These are phyloP conservation scores for Tetranychus piercei DNA, from an alignment of 2,888 invertebrate species.

Conservation along the genomic window DNA sequence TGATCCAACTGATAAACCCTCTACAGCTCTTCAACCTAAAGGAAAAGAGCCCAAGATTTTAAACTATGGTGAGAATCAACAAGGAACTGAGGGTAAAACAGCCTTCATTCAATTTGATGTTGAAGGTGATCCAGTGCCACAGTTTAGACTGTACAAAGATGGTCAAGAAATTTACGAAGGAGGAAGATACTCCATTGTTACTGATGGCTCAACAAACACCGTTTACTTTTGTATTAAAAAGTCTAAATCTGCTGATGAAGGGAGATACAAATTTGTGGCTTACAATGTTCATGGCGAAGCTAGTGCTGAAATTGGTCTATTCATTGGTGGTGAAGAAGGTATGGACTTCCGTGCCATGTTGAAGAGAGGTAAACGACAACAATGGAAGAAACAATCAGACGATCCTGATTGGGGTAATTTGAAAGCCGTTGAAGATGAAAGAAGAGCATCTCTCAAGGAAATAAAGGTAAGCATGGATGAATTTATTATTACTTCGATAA, in stretches of 20 bases:
- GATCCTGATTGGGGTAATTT: constrained; percentile 84
- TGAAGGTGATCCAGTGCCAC: constrained; percentile 82
- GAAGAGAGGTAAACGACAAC: constrained; percentile 79
- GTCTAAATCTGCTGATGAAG: constrained; percentile 89
- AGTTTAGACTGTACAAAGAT: constrained; percentile 85
- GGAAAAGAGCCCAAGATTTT: constrained; percentile 69
- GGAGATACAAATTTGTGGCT: constrained; percentile 76
- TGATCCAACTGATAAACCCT: constrained; percentile 49
- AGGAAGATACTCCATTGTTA: constrained; percentile 81
- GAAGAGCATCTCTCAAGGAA: constrained; percentile 26
- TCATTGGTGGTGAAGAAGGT: constrained; percentile 91
- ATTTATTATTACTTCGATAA: no score
- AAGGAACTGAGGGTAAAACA: constrained; percentile 84
- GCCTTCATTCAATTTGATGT: constrained; percentile 80
- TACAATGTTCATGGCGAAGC: constrained; percentile 89
- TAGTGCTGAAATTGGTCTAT: constrained; percentile 81
- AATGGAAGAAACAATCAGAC: constrained; percentile 75
- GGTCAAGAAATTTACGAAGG: constrained; percentile 81
- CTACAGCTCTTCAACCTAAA: constrained; percentile 61
- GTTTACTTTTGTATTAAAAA: constrained; percentile 88
- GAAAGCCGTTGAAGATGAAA: constrained; percentile 53
- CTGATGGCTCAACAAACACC: constrained; percentile 77
- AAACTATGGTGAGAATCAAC: constrained; percentile 82
- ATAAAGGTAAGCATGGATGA: constrained; percentile 24
- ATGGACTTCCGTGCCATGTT: constrained; percentile 98